phyloP scores from a whole-genome alignment of 2,113 vertebrate species.

The Scalopus aquaticus region DNA sequence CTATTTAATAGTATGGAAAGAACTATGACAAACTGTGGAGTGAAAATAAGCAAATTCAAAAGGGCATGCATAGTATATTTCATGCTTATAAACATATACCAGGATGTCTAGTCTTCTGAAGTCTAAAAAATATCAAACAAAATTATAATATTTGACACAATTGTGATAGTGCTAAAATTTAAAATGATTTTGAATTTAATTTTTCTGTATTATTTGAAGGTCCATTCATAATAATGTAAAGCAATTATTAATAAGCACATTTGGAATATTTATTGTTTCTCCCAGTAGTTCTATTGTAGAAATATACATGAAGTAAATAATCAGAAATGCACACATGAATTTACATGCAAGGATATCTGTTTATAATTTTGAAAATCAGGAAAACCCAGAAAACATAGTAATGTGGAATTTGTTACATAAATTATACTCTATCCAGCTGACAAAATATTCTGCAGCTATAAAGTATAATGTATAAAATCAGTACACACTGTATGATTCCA shows the following conservation, averaged over 20 bases:
- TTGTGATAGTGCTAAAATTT: neutral
- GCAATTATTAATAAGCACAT: neutral
- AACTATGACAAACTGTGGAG: neutral
- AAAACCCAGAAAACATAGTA: neutral
- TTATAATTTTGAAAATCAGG: slow-evolving; percentile 11
- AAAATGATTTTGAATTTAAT: neutral
- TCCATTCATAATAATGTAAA: neutral
- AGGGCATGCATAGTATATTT: neutral
- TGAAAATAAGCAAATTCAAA: neutral
- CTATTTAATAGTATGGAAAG: neutral
- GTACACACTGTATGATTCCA: neutral
- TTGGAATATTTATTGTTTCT: neutral
- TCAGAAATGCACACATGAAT: neutral
- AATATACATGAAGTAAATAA: slow-evolving; percentile 4
- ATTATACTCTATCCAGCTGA: neutral
- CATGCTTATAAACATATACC: rapidly evolving
- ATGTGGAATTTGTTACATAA: neutral
- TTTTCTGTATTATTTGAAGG: neutral
- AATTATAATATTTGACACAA: neutral
- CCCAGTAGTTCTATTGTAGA: neutral
- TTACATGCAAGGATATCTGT: neutral
- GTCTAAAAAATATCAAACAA: neutral
- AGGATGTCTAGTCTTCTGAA: neutral
- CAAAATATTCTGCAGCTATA: neutral
- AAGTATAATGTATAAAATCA: neutral